Percentiles rank a stretch among this genome's conserved stretches.
These are phyloP conservation scores for Tricholauxania praeusta DNA, from an alignment of 2,888 invertebrate species.

Conservation along the genomic window DNA sequence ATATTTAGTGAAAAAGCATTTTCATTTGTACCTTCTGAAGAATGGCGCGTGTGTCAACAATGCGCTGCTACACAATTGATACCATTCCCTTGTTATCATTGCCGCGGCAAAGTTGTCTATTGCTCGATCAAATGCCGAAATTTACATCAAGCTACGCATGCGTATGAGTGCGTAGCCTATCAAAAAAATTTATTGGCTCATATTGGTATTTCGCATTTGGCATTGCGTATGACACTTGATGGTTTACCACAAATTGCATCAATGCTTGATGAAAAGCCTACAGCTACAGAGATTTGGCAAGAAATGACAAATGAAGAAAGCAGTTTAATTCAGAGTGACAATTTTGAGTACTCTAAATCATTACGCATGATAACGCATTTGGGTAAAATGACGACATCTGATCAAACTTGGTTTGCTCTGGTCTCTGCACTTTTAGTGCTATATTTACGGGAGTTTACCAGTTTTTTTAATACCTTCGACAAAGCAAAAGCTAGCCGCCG, in stretches of 20 bases:
- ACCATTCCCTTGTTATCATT: conserved; percentile 77
- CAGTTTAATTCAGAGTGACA: conserved; percentile 28
- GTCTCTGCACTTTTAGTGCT: conserved; percentile 76
- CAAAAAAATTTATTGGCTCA: conserved; percentile 75
- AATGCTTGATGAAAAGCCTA: conserved; percentile 47
- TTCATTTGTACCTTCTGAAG: conserved; percentile 77
- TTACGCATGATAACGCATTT: conserved; percentile 74
- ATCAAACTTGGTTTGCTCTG: conserved; percentile 78
- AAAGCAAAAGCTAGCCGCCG: conserved; percentile 53
- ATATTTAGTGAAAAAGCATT: conserved; percentile 86
- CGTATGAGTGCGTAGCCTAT: conserved; percentile 79
- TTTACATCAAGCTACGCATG: conserved; percentile 73
- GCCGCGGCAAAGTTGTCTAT: conserved; percentile 75
- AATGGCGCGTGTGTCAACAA: conserved; percentile 74
- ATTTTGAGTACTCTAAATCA: conserved; percentile 46
- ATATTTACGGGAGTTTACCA: conserved; percentile 76
- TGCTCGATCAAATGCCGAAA: conserved; percentile 76
- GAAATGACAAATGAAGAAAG: conserved; percentile 37
- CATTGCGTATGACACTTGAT: conserved; percentile 77
- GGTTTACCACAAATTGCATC: conserved; percentile 69
- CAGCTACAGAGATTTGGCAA: conserved; percentile 51
- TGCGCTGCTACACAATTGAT: conserved; percentile 75
- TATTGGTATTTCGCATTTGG: conserved; percentile 84
- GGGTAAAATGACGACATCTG: conserved; percentile 74
- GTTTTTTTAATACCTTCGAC: conserved; percentile 73